These are phyloP conservation scores for Lithophane leautieri DNA, from an alignment of 2,888 invertebrate species.

Conservation along the genomic window DNA sequence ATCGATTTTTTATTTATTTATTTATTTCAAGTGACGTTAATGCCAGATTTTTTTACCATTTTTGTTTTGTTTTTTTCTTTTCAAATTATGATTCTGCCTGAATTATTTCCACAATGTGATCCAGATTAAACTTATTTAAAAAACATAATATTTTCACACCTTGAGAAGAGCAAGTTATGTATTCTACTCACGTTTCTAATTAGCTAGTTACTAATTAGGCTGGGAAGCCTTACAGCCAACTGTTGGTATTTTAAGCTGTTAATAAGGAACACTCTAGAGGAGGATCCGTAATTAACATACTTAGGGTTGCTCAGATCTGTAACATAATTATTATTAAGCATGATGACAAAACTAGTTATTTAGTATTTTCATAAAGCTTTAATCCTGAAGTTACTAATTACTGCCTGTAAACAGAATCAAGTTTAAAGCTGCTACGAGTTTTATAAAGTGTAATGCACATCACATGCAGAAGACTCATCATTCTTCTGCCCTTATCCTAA, in stretches of 20 bases:
- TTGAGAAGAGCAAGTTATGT: constrained; percentile 17
- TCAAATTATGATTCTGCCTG: no score
- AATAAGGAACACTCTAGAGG: constrained; percentile 7
- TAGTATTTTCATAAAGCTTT: constrained; percentile 1
- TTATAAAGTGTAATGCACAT: neutral
- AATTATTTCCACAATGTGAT: neutral
- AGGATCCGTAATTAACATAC: constrained; percentile 26
- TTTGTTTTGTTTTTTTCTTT: neutral
- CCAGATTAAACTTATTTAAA: neutral
- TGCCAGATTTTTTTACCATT: neutral
- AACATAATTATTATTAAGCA: neutral
- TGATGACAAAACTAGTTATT: neutral
- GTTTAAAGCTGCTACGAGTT: neutral
- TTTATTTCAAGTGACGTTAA: neutral
- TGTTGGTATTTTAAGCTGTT: constrained; percentile 28
- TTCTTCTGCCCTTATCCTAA: neutral
- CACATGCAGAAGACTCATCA: neutral
- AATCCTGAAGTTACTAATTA: neutral
- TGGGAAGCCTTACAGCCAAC: constrained; percentile 11
- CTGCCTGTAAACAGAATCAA: no score
- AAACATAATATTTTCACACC: constrained; percentile 20
- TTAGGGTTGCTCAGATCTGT: neutral
- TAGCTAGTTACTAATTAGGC: constrained; percentile 50
- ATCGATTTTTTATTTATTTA: constrained; percentile 15
- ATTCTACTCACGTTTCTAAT: constrained; percentile 48